phyloP scores from a whole-genome alignment of 2,888 invertebrate species.

The Iphiclides podalirius region DNA sequence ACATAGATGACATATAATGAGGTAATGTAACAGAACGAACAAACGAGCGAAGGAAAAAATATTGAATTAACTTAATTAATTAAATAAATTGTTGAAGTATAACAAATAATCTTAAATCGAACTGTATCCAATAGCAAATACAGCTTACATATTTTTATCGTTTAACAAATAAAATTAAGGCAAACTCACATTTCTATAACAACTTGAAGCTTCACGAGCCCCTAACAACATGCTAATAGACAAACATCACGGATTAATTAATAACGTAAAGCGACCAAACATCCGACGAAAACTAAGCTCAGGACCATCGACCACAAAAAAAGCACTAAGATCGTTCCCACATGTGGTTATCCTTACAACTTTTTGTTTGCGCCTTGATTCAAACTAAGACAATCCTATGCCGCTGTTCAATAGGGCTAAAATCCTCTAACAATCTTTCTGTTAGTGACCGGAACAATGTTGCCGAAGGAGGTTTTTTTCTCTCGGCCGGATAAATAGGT shows the following conservation, averaged over 20 bases:
- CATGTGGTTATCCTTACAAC: conserved; percentile 46
- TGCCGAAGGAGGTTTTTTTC: conserved; percentile 50
- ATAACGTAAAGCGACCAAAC: conserved; percentile 64
- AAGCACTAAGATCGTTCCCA: conserved; percentile 64
- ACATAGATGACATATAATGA: too few relatives aligned
- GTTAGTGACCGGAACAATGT: conserved; percentile 24
- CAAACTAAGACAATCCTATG: conserved; percentile 24
- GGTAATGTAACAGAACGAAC: too few relatives aligned
- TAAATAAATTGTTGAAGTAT: too few relatives aligned
- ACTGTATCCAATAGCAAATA: too few relatives aligned
- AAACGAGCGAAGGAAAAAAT: too few relatives aligned
- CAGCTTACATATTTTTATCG: neutral
- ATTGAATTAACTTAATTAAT: too few relatives aligned
- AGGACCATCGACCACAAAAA: conserved; percentile 56
- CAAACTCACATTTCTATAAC: conserved; percentile 6
- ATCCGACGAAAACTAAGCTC: conserved; percentile 62
- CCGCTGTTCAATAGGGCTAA: conserved; percentile 12
- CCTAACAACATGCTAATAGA: conserved; percentile 48
- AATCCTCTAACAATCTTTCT: too few relatives aligned
- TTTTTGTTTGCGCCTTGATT: conserved; percentile 9
- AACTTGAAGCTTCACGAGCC: conserved; percentile 26
- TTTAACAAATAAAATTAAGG: neutral
- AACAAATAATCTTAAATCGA: too few relatives aligned
- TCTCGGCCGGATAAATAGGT: conserved; percentile 67
- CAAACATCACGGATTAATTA: conserved; percentile 65